Percentiles rank a stretch among this genome's conserved stretches.
Evolutionary conservation across 2,888 invertebrate species (phyloP).

Genomic region (Sipha maydis): DNA sequence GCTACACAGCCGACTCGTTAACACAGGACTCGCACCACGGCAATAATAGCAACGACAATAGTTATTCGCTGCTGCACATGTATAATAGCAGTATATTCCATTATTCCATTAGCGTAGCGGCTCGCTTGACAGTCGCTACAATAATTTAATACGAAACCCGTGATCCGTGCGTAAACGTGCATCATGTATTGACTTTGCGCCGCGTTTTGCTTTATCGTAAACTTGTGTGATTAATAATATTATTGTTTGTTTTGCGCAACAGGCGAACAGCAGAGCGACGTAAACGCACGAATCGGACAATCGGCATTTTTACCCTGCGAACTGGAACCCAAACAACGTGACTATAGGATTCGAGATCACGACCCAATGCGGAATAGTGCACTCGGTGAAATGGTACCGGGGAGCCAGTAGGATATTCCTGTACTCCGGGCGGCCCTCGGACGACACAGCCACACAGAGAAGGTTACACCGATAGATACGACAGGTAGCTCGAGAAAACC

Average conservation of each 20-base stretch:
- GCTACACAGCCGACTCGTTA: neutral
- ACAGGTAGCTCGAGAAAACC: neutral
- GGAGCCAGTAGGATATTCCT: slow-evolving; percentile 79
- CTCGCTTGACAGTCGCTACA: neutral
- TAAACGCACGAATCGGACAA: slow-evolving; percentile 77
- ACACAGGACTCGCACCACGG: neutral
- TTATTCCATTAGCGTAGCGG: neutral
- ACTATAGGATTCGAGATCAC: slow-evolving; percentile 63
- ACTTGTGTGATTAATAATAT: neutral
- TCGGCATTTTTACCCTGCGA: slow-evolving; percentile 78
- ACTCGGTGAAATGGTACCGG: slow-evolving; percentile 87
- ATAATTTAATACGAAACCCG: neutral
- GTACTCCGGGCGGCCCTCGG: slow-evolving; percentile 77
- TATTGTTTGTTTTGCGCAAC: slow-evolving; percentile 31
- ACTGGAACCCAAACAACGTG: slow-evolving; percentile 66
- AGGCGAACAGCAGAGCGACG: slow-evolving; percentile 69
- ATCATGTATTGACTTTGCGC: neutral
- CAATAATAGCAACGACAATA: neutral
- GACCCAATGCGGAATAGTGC: slow-evolving; percentile 79
- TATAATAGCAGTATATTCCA: neutral
- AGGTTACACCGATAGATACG: slow-evolving; percentile 77
- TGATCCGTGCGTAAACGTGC: neutral
- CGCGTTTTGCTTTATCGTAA: neutral
- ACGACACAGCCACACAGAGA: slow-evolving; percentile 76
- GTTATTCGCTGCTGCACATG: neutral